Percentiles rank a stretch among this genome's conserved stretches.
Evolutionary conservation across 2,113 vertebrate genomes (phyloP).

Genomic region (Percopsis transmontana): DNA sequence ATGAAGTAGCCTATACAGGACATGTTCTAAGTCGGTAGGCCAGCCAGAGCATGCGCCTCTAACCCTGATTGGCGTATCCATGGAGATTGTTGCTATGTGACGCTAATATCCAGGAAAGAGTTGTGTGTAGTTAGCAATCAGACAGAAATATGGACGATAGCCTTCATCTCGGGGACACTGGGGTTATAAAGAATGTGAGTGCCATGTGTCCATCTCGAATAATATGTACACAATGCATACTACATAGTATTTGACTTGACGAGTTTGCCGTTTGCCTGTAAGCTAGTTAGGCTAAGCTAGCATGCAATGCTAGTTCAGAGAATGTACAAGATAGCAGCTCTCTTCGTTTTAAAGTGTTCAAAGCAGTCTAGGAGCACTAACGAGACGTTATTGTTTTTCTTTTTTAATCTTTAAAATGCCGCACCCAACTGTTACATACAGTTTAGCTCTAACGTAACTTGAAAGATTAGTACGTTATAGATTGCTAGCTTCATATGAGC

Average conservation of each 20-base stretch:
- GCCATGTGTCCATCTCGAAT: not conserved
- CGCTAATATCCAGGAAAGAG: conserved; percentile 74
- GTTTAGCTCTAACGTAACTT: too few relatives aligned
- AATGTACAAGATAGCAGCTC: not conserved
- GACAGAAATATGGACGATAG: conserved; percentile 80
- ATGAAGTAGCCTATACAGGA: too few relatives aligned
- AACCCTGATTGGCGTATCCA: conserved; percentile 54
- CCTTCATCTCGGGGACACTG: conserved; percentile 71
- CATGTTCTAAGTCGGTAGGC: too few relatives aligned
- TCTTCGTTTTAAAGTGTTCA: not conserved
- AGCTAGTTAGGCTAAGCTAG: not conserved
- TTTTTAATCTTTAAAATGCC: too few relatives aligned
- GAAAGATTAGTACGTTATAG: too few relatives aligned
- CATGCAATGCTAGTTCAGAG: not conserved
- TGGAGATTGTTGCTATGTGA: conserved; percentile 74
- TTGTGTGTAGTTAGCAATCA: not conserved
- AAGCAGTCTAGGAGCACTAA: not conserved
- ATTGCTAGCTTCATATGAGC: too few relatives aligned
- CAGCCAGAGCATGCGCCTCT: not conserved
- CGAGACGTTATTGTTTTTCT: too few relatives aligned
- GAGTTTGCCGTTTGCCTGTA: not conserved
- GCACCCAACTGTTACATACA: too few relatives aligned
- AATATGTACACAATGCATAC: too few relatives aligned
- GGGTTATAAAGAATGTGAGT: conserved; percentile 69
- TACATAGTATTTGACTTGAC: too few relatives aligned